Conservation (phyloP, 1,140 invertebrate species). For the Nylanderia fulva region DNA sequence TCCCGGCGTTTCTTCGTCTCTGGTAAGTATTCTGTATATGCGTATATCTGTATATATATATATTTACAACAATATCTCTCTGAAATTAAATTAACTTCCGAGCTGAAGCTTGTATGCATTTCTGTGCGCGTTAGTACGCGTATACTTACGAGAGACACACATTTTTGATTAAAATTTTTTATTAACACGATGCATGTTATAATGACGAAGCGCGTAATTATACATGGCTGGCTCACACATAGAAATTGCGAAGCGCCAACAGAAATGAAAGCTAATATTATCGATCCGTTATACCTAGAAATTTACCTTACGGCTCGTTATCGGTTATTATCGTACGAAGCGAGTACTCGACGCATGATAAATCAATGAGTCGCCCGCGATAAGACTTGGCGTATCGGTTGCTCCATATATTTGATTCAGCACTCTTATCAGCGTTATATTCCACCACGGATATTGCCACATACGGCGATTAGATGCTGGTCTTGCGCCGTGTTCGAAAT, state of each 20-base stretch:
- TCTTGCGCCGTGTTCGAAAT: slow-evolving; percentile 25
- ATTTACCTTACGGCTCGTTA: slow-evolving; percentile 45
- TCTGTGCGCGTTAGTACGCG: not conserved
- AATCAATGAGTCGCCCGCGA: slow-evolving; percentile 57
- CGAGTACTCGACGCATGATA: slow-evolving; percentile 49
- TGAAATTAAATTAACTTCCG: slow-evolving; percentile 32
- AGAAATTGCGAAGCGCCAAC: slow-evolving; percentile 33
- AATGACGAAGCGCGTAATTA: slow-evolving; percentile 4
- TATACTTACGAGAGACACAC: no score
- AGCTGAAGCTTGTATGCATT: not conserved
- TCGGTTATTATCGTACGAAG: slow-evolving; percentile 52
- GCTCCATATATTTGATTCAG: slow-evolving; percentile 60
- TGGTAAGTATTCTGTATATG: slow-evolving; percentile 20
- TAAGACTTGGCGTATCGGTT: slow-evolving; percentile 55
- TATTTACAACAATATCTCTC: not conserved
- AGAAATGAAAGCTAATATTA: slow-evolving; percentile 49
- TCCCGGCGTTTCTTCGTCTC: not conserved
- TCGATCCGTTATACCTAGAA: slow-evolving; percentile 57
- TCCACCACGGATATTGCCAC: slow-evolving; percentile 52
- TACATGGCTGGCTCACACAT: slow-evolving; percentile 12
- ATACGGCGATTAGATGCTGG: slow-evolving; percentile 53
- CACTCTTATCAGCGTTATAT: slow-evolving; percentile 56
- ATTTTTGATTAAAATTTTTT: slow-evolving; percentile 23
- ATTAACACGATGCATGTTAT: slow-evolving; percentile 9
- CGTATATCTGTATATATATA: not conserved